Evolutionary conservation across 2,888 invertebrate species (phyloP), one percentile per base, ranked within the genome.

Genomic region (Stomorhina lunata): DNA sequence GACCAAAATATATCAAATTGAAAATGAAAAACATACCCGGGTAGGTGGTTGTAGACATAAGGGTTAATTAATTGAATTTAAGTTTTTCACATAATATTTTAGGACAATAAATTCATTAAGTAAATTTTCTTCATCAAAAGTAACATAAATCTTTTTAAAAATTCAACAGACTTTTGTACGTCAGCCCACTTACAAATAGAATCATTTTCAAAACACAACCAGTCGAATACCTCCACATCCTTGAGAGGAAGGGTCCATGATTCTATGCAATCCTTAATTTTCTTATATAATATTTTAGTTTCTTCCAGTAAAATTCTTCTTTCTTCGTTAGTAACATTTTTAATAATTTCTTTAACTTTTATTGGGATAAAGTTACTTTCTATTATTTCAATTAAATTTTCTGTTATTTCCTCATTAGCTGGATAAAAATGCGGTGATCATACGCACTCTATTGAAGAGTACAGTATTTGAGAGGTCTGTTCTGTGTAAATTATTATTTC

Each of bases 341-440:
- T 68, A 68, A 32, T 45, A 25, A 69, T 57, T 69, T 69, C 68
- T 69, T 69, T 69, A 55, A 20, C 57, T 57, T 43, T 45, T 69
- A 59, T 29, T 59, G 55, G 40, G 61, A 61, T 40, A 72, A 61
- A 61, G 50, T 50, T 50, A 61, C 50, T 20, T 72, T 48, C 17
- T 71, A 43, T 10, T 25, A 32, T 61, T 72, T 72, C 25, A 50
- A 34, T 73, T 63, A 73, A 61, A 53, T 73, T 71, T 57, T 45
- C 34, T 34, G 59, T 34, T 59, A 71, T 71, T 59, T 59, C 59
- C 25, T 71, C n/a, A n/a, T n/a, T n/a, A n/a, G n/a, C n/a, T n/a
- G n/a, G n/a, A n/a, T n/a, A n/a, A n/a, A n/a, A n/a, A n/a, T n/a
- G n/a, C n/a, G n/a, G n/a, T n/a, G n/a, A n/a, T n/a, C n/a, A n/a